phyloP scores from a whole-genome alignment of 2,113 vertebrate genomes.

The Chaenocephalus aceratus region DNA sequence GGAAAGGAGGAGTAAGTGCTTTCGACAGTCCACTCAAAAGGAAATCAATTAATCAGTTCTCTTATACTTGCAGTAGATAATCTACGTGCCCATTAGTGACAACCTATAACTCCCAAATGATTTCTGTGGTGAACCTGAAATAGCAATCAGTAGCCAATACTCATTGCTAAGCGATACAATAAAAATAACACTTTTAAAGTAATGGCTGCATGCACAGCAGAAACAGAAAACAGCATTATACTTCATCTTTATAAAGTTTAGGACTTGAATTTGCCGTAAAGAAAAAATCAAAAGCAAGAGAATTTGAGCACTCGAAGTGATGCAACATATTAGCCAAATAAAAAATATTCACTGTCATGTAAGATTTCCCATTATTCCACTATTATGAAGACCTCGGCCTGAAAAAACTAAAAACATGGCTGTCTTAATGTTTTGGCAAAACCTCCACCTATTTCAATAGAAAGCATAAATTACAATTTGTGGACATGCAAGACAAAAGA shows the following conservation, averaged over 20 bases:
- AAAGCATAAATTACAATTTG: constrained; percentile 22
- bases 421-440: constrained; percentile 33
- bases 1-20: neutral
- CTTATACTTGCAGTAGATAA: neutral
- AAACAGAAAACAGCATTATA: constrained; percentile 1
- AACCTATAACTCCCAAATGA: neutral
- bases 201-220: constrained; percentile 23
- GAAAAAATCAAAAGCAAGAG: neutral
- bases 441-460: neutral
- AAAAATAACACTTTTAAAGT: constrained; percentile 10
- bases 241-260: neutral
- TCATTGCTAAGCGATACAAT: neutral
- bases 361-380: neutral
- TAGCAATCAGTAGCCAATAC: neutral
- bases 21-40: constrained; percentile 10
- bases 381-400: neutral
- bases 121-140: neutral
- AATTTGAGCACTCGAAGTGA: constrained; percentile 17
- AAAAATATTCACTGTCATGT: constrained; percentile 4
- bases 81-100: neutral
- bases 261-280: constrained; percentile 3
- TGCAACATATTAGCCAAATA: constrained; percentile 38
- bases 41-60: neutral
- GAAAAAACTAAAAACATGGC: neutral
- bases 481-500: neutral